Conservation (phyloP, 1,140 invertebrate genomes). For the Drosophila triauraria region DNA sequence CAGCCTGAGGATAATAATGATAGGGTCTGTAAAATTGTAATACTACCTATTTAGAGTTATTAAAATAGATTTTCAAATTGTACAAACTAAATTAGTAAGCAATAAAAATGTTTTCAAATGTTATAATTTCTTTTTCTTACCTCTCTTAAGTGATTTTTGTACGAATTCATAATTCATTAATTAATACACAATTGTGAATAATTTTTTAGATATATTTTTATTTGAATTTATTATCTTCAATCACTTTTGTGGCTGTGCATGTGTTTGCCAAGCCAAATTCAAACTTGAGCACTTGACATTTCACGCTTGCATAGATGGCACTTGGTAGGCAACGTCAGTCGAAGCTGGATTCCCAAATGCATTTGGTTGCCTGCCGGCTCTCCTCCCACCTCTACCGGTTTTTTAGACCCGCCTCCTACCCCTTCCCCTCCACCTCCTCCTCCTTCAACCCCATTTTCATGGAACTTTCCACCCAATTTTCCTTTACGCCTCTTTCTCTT, state of each 20-base stretch:
- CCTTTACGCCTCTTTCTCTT: neutral
- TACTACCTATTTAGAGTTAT: no score
- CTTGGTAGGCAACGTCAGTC: slow-evolving; percentile 46
- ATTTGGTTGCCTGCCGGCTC: slow-evolving; percentile 6
- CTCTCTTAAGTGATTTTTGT: no score
- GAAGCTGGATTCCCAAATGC: slow-evolving; percentile 48
- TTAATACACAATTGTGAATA: no score
- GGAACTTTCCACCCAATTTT: slow-evolving; percentile 11
- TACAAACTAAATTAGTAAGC: no score
- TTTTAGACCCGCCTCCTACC: neutral
- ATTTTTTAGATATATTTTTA: neutral
- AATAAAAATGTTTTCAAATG: no score
- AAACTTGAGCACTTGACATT: slow-evolving; percentile 79
- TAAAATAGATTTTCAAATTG: no score
- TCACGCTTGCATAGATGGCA: slow-evolving; percentile 69
- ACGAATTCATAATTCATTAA: no score
- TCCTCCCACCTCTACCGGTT: neutral
- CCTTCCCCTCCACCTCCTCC: neutral
- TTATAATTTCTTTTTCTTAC: no score
- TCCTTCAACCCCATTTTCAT: slow-evolving; percentile 14
- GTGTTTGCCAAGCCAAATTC: slow-evolving; percentile 65
- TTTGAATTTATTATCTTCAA: neutral
- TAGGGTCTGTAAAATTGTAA: no score
- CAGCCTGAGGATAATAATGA: no score
- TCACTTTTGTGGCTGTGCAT: neutral